Base-by-base conservation (phyloP, 2,113 vertebrate species). In the Jacana jacana region DNA sequence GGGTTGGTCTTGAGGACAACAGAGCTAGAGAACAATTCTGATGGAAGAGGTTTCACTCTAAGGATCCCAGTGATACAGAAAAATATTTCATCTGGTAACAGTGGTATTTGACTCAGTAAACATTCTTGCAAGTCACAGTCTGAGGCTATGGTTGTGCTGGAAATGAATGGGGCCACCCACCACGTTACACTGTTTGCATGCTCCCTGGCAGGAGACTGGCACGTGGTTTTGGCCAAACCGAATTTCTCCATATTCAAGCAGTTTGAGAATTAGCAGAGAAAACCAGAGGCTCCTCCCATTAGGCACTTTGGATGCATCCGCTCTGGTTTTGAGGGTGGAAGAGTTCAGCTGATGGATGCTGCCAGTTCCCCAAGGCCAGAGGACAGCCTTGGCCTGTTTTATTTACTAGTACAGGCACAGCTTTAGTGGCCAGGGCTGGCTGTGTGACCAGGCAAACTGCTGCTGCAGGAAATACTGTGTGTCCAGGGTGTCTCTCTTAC, bases 181-280 rank as follows among this genome's bases (percentile, higher is more conserved):
- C 1, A 0, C 6, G n/a, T 31, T n/a, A 18, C 48, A 27, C 7
- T 39, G 35, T 25, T 63, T n/a, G 6, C 30, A 4, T 7, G 30
- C n/a, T 82, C 37, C 77, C 30, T 19, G 42, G 35, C 39, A 17
- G 14, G 24, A 42, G 27, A 37, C 63, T 28, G 65, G 44, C 30
- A 16, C 4, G 0, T 37, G 49, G 9, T 27, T 73, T 48, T n/a
- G 44, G 81, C 61, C 42, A 58, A 73, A 69, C 35, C 7, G 33
- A 68, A 40, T 33, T 33, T 68, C 20, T 73, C 48, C 19, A 4
- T 2, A 6, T 57, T 68, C 33, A 27, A 73, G 66, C 60, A 58
- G 20, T 57, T 57, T 69, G 37, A 82, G 72, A 91, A 73, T 46
- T 33, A 63, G 22, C 37, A 55, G 0, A 0, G 60, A 46, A 46